Evolutionary conservation across 2,113 vertebrate genomes (phyloP), one percentile per base, ranked within the genome.

Genomic region (Stigmatopora argus): DNA sequence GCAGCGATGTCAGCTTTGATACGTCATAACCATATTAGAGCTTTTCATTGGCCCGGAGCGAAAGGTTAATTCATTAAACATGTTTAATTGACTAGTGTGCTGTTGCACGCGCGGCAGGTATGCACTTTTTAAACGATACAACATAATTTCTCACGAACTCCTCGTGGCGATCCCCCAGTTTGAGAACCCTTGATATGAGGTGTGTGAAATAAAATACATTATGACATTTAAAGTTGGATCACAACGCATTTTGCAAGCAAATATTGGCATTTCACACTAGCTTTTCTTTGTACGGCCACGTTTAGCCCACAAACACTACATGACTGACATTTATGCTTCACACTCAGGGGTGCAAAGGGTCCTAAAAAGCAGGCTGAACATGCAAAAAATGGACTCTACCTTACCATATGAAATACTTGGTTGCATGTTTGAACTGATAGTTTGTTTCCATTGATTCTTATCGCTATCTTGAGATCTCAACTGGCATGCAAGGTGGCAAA

Each of bases 201-300:
- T 86, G 84, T 88, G 86, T 89, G 85, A 89, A 87, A 86, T 84
- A 86, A 88, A 86, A 89, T 84, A 89, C 83, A 86, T 87, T 78
- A 35, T 85, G 86, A 88, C 83, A 82, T 89, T 88, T 89, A 89
- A 88, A 86, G 86, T 84, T 77, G 78, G 77, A 74, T 86, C 85
- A 86, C 80, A 83, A 80, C 78, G 70, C 61, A 78, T 80, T 73
- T 83, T 77, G 85, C 84, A 85, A 88, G 86, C 84, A 89, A 83
- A 87, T 89, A 89, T 89, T 89, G 88, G 63, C 84, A 85, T 80
- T 73, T 83, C 71, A 85, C 86, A 89, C 87, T 88, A 87, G 87
- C 87, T 85, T 86, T 87, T 86, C 77, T 84, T 53, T 38, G 47
- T 70, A 77, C 61, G 70, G 69, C 74, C 68, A 70, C 67, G 51